Evolutionary conservation across 1,140 invertebrate genomes (phyloP).

Genomic region (Fopius arisanus): DNA sequence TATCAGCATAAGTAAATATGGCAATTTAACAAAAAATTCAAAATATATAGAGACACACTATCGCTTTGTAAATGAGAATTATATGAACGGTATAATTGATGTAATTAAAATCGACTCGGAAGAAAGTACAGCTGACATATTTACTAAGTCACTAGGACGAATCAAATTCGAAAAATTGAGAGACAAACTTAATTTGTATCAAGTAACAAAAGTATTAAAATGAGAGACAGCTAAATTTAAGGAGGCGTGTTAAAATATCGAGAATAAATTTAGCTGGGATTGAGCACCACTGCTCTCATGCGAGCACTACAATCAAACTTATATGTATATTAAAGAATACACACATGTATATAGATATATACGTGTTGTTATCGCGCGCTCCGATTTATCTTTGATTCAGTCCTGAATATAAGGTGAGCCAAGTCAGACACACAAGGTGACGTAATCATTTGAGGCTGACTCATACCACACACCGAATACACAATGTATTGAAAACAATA

Average conservation of each 20-base stretch:
- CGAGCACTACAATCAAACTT: too few relatives aligned
- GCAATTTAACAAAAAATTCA: constrained; percentile 37
- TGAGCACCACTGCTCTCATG: too few relatives aligned
- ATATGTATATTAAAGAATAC: too few relatives aligned
- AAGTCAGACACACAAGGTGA: too few relatives aligned
- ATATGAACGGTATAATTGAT: neutral
- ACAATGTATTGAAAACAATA: too few relatives aligned
- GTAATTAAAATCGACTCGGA: constrained; percentile 19
- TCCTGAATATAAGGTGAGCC: too few relatives aligned
- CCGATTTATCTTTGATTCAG: too few relatives aligned
- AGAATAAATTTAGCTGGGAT: too few relatives aligned
- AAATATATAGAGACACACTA: constrained; percentile 28
- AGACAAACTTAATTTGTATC: neutral
- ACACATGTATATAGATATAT: too few relatives aligned
- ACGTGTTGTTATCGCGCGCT: too few relatives aligned
- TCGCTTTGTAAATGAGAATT: constrained; percentile 22
- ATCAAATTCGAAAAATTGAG: neutral
- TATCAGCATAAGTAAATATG: constrained; percentile 36
- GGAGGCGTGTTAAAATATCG: constrained; percentile 12
- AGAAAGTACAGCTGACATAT: constrained; percentile 20
- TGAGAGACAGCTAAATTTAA: neutral
- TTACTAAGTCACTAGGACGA: constrained; percentile 17
- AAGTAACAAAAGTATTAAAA: neutral
- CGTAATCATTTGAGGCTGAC: too few relatives aligned
- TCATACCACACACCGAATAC: too few relatives aligned